phyloP scores from a whole-genome alignment of 2,797 vertebrate species.

The Poeciliopsis turneri region DNA sequence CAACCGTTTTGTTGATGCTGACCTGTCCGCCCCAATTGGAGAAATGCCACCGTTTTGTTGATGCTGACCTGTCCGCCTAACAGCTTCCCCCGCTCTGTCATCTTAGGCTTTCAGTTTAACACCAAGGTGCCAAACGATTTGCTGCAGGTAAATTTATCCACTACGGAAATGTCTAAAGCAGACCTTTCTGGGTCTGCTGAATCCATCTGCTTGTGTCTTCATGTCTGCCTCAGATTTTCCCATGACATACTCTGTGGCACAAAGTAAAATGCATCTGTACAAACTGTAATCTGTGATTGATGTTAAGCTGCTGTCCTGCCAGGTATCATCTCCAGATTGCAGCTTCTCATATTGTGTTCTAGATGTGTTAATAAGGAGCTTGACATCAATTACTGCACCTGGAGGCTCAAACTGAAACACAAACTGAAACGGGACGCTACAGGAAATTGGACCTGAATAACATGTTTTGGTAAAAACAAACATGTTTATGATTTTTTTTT shows the following conservation, averaged over 20 bases:
- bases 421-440: not conserved
- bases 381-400: conserved; percentile 25
- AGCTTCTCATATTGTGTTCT: conserved; percentile 17
- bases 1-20: conserved; percentile 41
- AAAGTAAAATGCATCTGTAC: conserved; percentile 15
- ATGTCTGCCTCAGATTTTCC: conserved; percentile 31
- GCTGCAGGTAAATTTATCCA: conserved; percentile 5
- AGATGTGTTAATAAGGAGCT: conserved; percentile 4
- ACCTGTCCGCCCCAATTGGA: conserved; percentile 64
- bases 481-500: not conserved
- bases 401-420: conserved; percentile 22
- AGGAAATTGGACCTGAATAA: not conserved
- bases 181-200: conserved; percentile 49
- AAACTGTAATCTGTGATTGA: conserved; percentile 23
- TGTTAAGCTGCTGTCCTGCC: conserved; percentile 18
- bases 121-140: conserved; percentile 7
- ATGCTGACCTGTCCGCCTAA: conserved; percentile 41
- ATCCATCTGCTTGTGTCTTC: conserved; percentile 44
- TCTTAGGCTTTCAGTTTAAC: conserved; percentile 3
- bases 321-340: conserved; percentile 21
- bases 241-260: conserved; percentile 41
- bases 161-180: conserved; percentile 67
- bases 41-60: conserved; percentile 59
- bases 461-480: conserved; percentile 2
- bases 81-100: conserved; percentile 29